A percentile compares a stretch with the other conserved stretches of the same genome.
Evolutionary conservation across 2,888 invertebrate species (phyloP).

Genomic region (Lasioglossum malachurum): DNA sequence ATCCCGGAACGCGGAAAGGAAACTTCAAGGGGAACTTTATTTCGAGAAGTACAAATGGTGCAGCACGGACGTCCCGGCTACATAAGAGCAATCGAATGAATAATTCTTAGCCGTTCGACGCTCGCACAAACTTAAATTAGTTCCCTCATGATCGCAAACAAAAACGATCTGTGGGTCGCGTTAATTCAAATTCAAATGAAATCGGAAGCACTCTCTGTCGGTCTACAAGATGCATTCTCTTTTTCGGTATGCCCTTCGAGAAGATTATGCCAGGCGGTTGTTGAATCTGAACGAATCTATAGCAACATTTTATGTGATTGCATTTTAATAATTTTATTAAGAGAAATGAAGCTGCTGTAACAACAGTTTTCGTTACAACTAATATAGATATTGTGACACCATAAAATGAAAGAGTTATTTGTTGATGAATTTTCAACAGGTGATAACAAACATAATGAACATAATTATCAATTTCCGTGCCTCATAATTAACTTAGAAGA

Average conservation of each 20-base stretch:
- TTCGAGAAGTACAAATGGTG: background rate
- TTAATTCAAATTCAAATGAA: conserved; percentile 29
- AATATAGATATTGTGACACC: too few relatives aligned
- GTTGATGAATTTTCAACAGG: too few relatives aligned
- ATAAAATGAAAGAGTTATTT: too few relatives aligned
- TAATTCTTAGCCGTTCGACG: conserved; percentile 17
- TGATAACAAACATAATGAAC: too few relatives aligned
- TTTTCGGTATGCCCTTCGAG: background rate
- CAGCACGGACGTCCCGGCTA: background rate
- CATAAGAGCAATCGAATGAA: conserved; percentile 36
- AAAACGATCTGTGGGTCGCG: conserved; percentile 25
- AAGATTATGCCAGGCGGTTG: background rate
- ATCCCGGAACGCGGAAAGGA: background rate
- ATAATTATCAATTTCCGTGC: too few relatives aligned
- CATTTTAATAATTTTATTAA: background rate
- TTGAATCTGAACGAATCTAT: background rate
- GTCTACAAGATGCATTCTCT: background rate
- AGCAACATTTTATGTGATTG: background rate
- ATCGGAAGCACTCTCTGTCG: background rate
- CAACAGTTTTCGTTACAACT: too few relatives aligned
- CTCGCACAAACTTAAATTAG: conserved; percentile 45
- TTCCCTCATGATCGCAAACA: conserved; percentile 40
- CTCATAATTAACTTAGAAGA: too few relatives aligned
- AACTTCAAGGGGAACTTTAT: conserved; percentile 20
- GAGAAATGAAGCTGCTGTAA: too few relatives aligned